Evolutionary conservation across 2,797 vertebrate species (phyloP).

Genomic region (Acanthis flammea): DNA sequence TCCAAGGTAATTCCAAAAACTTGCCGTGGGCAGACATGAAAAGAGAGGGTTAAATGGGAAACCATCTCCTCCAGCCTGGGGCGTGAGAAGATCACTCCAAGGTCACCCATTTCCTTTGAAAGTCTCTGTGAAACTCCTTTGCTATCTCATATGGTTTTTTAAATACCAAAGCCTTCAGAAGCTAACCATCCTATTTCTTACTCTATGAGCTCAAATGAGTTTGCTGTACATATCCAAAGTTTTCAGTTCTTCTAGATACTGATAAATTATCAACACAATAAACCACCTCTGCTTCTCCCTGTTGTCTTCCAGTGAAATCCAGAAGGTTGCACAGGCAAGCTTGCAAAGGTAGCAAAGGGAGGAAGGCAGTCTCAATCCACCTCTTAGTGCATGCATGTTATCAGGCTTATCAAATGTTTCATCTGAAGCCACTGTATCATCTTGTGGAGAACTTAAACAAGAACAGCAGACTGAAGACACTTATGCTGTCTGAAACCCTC

Average conservation of each 20-base stretch:
- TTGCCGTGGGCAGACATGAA: not conserved
- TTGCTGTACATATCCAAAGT: not conserved
- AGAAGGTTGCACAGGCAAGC: not conserved
- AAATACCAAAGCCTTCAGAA: not conserved
- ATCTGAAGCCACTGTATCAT: not conserved
- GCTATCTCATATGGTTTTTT: not conserved
- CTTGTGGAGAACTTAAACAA: not conserved
- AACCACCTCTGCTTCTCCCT: not conserved
- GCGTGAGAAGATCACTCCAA: not conserved
- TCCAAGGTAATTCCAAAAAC: not conserved
- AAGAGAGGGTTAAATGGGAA: not conserved
- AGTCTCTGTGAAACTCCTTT: not conserved
- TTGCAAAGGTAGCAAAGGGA: not conserved
- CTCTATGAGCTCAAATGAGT: not conserved
- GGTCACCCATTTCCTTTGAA: not conserved
- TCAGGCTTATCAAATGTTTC: not conserved
- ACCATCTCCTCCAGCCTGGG: not conserved
- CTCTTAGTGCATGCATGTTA: accelerated
- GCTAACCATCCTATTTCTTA: not conserved
- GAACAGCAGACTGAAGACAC: not conserved
- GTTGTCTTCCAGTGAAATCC: not conserved
- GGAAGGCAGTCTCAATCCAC: not conserved
- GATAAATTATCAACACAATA: not conserved
- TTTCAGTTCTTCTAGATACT: not conserved
- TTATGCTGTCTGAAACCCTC: not conserved